Base-by-base conservation (phyloP, 2,888 invertebrate genomes). In the Cheilosia pagana region DNA sequence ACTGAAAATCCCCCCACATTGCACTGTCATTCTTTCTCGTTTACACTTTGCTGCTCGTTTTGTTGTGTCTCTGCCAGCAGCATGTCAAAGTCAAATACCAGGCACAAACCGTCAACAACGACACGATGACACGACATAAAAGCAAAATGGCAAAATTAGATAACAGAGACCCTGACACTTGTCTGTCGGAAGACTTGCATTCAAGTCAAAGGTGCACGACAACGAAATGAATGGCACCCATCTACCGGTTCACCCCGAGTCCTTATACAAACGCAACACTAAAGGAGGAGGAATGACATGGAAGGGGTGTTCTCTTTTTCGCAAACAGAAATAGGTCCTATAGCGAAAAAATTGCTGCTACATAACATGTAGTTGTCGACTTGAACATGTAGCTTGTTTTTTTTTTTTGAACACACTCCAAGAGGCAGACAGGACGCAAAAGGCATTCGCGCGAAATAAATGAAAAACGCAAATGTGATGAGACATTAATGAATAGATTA, bases 401-500 rank as follows among this genome's bases (percentile, higher is more conserved):
- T 21, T 28, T 35, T 23, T 6, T 45, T 55, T 35, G 12, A 16
- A 23, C 8, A 6, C 16, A 16, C 1, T 12, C 12, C 12, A 12
- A 35, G 21, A 5, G 23, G 39, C 23, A n/a, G 16, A 10, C 14
- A 19, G 10, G 35, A 8, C 21, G 63, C 35, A 21, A 60, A 53
- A 85, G 71, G 63, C 59, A 72, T 60, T 81, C 35, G 55, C 62
- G 65, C 43, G 60, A 81, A 81, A 81, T 70, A 86, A 87, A 81
- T 74, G 74, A 87, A 87, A 86, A 86, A 87, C 75, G 68, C 81
- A 83, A 87, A 87, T 87, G 87, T 87, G 87, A 87, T 87, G 87
- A 86, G 87, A 87, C 87, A 87, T 87, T 87, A 87, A 87, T 87
- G 87, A 87, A 87, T 87, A 87, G 87, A 87, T 87, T 87, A 87